Percentiles rank a stretch among this genome's conserved stretches.
Conservation (phyloP, 2,888 invertebrate species). For the Geotrupes spiniger region DNA sequence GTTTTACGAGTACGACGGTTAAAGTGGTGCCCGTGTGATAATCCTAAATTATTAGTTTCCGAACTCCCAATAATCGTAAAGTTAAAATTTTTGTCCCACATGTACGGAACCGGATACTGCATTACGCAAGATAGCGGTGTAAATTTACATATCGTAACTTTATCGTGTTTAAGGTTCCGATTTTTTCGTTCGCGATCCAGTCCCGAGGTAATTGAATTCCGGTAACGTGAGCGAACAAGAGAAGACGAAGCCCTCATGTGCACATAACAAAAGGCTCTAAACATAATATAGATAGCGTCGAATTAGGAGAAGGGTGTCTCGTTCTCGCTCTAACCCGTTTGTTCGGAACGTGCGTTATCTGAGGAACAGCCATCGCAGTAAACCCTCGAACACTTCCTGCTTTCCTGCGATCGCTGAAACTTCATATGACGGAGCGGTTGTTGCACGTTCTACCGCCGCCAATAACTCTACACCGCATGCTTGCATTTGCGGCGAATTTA, state of each 20-base stretch:
- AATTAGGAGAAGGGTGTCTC: not conserved
- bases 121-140: too few relatives aligned
- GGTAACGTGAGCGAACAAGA: not conserved
- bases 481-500: too few relatives aligned
- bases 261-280: conserved; percentile 4
- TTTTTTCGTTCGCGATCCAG: not conserved
- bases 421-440: not conserved
- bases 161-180: too few relatives aligned
- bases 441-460: too few relatives aligned
- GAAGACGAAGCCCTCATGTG: conserved; percentile 4
- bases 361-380: conserved; percentile 6
- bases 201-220: conserved; percentile 1
- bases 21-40: too few relatives aligned
- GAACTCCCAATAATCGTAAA: too few relatives aligned
- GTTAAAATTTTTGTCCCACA: too few relatives aligned
- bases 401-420: conserved; percentile 7
- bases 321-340: not conserved
- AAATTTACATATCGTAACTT: too few relatives aligned
- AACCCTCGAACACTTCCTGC: conserved; percentile 16
- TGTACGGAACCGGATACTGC: too few relatives aligned
- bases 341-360: conserved; percentile 19
- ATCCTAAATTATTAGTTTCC: too few relatives aligned
- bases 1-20: too few relatives aligned
- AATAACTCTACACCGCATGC: too few relatives aligned
- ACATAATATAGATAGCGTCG: conserved; percentile 1